phyloP scores from a whole-genome alignment of 2,888 invertebrate species.

The Thereva nobilitata region DNA sequence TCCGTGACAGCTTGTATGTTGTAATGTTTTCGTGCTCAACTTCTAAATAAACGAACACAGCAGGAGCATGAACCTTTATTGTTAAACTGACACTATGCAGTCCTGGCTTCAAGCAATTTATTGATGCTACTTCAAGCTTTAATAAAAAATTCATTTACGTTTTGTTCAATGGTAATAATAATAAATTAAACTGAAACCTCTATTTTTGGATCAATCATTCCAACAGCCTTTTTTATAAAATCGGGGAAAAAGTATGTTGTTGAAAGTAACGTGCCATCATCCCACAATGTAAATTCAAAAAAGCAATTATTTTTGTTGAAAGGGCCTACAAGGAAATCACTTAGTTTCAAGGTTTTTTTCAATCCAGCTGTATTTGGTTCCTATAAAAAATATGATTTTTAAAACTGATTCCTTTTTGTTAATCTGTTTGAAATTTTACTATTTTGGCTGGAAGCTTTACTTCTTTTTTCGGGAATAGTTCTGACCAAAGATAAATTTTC shows the following conservation, averaged over 20 bases:
- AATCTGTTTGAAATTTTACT: slow-evolving; percentile 46
- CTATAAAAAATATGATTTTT: slow-evolving; percentile 43
- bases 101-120: slow-evolving; percentile 45
- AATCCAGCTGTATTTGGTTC: slow-evolving; percentile 54
- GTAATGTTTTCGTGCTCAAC: slow-evolving; percentile 47
- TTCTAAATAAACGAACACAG: slow-evolving; percentile 55
- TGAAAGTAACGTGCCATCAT: slow-evolving; percentile 61
- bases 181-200: slow-evolving; percentile 55
- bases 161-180: not conserved
- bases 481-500: slow-evolving; percentile 66
- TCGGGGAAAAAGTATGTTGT: slow-evolving; percentile 71
- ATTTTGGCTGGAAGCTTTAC: slow-evolving; percentile 48
- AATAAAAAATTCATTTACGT: slow-evolving; percentile 15
- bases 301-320: slow-evolving; percentile 49
- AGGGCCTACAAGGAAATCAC: slow-evolving; percentile 46
- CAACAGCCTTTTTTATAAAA: slow-evolving; percentile 62
- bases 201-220: slow-evolving; percentile 62
- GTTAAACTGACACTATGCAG: slow-evolving; percentile 49
- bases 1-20: slow-evolving; percentile 52
- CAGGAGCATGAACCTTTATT: slow-evolving; percentile 51
- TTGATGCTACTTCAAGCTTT: slow-evolving; percentile 50
- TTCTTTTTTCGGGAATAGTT: slow-evolving; percentile 52
- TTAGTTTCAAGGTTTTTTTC: slow-evolving; percentile 50
- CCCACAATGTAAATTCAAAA: slow-evolving; percentile 60
- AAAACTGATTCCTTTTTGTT: not conserved